Conservation (phyloP, 2,797 vertebrate species). For the Acanthopagrus latus region DNA sequence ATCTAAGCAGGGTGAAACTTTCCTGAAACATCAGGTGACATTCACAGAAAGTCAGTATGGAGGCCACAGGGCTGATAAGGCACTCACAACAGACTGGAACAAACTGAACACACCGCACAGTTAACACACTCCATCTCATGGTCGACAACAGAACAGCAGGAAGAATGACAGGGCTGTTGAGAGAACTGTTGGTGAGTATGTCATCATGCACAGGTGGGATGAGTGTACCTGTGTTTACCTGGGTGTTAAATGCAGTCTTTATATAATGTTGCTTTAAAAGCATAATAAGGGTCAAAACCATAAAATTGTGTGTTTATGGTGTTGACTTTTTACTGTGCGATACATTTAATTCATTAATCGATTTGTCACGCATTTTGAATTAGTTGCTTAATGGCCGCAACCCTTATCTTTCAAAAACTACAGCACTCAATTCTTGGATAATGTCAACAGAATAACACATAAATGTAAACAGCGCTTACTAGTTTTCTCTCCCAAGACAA, state of each 20-base stretch:
- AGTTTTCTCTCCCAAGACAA: background rate
- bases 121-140: slow-evolving; percentile 32
- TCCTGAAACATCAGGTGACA: background rate
- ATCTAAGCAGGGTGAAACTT: slow-evolving; percentile 1
- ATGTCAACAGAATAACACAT: too few species aligned
- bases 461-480: too few species aligned
- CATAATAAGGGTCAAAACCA: background rate
- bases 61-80: background rate
- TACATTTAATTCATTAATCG: background rate
- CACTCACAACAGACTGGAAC: too few species aligned
- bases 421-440: background rate
- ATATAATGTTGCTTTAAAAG: too few species aligned
- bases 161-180: background rate
- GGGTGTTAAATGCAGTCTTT: background rate
- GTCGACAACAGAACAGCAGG: slow-evolving; percentile 31
- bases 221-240: background rate
- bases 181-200: too few species aligned
- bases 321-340: background rate
- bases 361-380: background rate
- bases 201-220: background rate
- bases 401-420: background rate
- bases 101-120: background rate
- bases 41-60: slow-evolving; percentile 15
- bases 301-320: background rate
- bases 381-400: background rate